Base-by-base conservation (phyloP, 2,113 vertebrate species). In the Callospermophilus lateralis region DNA sequence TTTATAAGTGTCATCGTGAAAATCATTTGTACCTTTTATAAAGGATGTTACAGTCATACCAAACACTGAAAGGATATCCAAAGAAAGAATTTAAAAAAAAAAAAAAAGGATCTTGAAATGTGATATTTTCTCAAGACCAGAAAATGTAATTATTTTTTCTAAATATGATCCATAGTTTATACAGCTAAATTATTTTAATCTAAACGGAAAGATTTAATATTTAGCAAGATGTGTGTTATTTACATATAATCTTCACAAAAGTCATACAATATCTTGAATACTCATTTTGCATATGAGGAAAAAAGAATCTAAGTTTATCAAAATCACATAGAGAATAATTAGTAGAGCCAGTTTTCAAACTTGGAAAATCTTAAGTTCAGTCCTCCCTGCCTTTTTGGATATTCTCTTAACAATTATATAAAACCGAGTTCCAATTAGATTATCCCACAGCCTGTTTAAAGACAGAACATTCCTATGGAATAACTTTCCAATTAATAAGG, bases 71-170 rank as follows among this genome's bases (percentile, higher is more conserved):
- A 67, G 19, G 1, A 51, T 28, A 55, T 84, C 72, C 77, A 51
- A 84, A 90, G 67, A 37, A 51, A 51, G 12, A 51, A 51, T 51
- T 12, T 0, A 17, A 17, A 53, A 53, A 51, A 51, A 51, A 63
- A 80, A 55, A 65, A 70, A 39, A 39, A 30, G 45, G 48, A 70
- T 17, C 12, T 58, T 58, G 2, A 39, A 55, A 70, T 63, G 10
- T 24, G 86, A 42, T 84, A 80, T 74, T 91, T 86, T 26, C 34
- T 86, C n/a, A 90, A 95, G 65, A 84, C 8, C 26, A 96, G 17
- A 90, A 61, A 90, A 70, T 39, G n/a, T 37, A 58, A 81, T 80
- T 19, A 26, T 24, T 7, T 37, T 90, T 55, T 76, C 19, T 26
- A 22, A 93, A 89, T 81, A 37, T 19, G 94, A 84, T n/a, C 24